Base-by-base conservation (phyloP, 2,888 invertebrate genomes). In the Phytoseiulus persimilis region DNA sequence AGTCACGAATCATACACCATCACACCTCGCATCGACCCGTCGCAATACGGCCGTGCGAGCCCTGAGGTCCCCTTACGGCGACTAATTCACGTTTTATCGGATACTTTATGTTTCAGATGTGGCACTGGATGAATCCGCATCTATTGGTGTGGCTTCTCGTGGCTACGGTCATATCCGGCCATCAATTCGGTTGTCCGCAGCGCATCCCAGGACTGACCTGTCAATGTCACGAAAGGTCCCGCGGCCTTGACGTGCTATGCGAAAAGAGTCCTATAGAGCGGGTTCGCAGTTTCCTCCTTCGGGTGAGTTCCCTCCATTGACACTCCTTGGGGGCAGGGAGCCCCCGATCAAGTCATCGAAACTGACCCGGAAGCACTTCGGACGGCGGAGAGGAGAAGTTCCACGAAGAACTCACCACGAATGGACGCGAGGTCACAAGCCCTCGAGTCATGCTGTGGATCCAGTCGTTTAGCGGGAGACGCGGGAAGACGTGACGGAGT, bases 211-310 rank as follows among this genome's bases (percentile, higher is more conserved):
- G 91, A 9, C 90, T 90, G 28, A 96, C 96, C 65, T 97, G 97
- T 93, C 94, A 94, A 91, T 97, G 97, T 93, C 95, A 95, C 91
- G 95, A 96, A 91, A 96, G 96, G 93, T 96, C 96, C 92, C 96
- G 96, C 89, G 91, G 92, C 18, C 94, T 97, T 91, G 97, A 97
- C 93, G 95, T 97, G 91, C 94, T 96, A 91, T 97, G 97, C 94
- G 96, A 97, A 94, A 95, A 95, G 92, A 96, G 96, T 90, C 96
- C 96, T 92, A 94, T 95, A 91, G 94, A 94, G 91, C 95, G 96
- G 92, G 96, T 97, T 92, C 95, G 92, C 90, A 90, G 90, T 83
- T 90, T 90, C 83, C 90, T 91, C 33, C 91, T 90, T 2, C 90
- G 91, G 83, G 90, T 91, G n/a, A 89, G 90, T 33, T 91, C 91